Evolutionary conservation across 2,888 invertebrate species (phyloP).

Genomic region (Oscheius sp.): DNA sequence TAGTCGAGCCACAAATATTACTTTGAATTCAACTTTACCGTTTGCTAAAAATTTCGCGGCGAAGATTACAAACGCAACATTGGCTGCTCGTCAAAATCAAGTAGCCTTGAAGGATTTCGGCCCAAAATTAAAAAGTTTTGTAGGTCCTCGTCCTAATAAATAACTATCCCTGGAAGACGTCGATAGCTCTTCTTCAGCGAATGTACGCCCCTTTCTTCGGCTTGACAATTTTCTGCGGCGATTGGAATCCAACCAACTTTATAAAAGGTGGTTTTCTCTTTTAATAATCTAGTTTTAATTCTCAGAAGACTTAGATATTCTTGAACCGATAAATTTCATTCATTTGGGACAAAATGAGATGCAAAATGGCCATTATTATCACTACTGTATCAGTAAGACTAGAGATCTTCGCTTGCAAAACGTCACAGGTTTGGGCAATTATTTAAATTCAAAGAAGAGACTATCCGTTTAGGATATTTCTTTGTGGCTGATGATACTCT

Average conservation of each 20-base stretch:
- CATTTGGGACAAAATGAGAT: background rate
- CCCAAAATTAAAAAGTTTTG: too few relatives aligned
- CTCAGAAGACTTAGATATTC: background rate
- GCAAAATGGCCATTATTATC: background rate
- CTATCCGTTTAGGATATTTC: background rate
- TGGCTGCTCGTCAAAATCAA: too few relatives aligned
- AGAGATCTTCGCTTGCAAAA: conserved; percentile 18
- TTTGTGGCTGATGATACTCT: conserved; percentile 3
- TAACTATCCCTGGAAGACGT: background rate
- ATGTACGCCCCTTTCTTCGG: conserved; percentile 2
- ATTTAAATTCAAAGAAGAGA: too few relatives aligned
- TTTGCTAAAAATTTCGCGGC: too few relatives aligned
- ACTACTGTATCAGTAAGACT: conserved; percentile 10
- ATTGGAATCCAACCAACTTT: conserved; percentile 5
- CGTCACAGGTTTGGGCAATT: conserved; percentile 11
- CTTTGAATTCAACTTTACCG: too few relatives aligned
- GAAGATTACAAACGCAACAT: too few relatives aligned
- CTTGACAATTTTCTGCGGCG: conserved; percentile 3
- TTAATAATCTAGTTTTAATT: background rate
- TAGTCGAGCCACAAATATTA: too few relatives aligned
- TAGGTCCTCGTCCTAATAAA: background rate
- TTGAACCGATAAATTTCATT: conserved; percentile 16
- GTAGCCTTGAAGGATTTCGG: too few relatives aligned
- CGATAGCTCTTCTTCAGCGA: conserved; percentile 8
- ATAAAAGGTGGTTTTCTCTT: background rate